Base-by-base conservation (phyloP, 2,113 vertebrate genomes). In the Hypomesus transpacificus region DNA sequence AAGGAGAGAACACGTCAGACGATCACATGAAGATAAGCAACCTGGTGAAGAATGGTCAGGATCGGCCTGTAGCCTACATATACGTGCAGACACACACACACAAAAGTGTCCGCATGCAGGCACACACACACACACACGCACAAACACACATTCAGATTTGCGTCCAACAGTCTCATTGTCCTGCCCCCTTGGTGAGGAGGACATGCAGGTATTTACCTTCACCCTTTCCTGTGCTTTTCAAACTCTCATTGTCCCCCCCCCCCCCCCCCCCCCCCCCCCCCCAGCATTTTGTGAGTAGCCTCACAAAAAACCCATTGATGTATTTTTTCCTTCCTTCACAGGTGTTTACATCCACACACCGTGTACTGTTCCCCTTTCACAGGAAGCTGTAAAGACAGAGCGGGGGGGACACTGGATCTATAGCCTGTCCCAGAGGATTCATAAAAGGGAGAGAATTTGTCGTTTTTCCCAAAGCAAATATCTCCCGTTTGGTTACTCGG, bases 161-260 rank as follows among this genome's bases (percentile, higher is more conserved):
- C 24, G 68, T 20, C 28, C 71, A 63, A 68, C 17, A 67, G 62
- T 60, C 50, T 77, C 72, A 83, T 84, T 74, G 81, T 85, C 69
- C 22, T 24, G 63, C 59, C 20, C 28, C 28, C 78, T 85, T 65
- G 66, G 76, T 78, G 60, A 65, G 54, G 31, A 21, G 46, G 11
- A 57, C 58, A 87, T 88, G 84, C 82, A 83, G 74, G 87, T 87
- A 86, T 87, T 86, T 87, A 79, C 64, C 58, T 71, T 68, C 24
- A 79, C 52, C 64, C 84, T 86, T 86, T 82, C 82, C 80, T 80
- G 78, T 77, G 64, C 68, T 72, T 74, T 73, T 72, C 71, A 78
- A 60, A 64, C 50, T 17, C 24, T 69, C 71, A 75, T 75, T 82
- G 79, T 57, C n/a, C 24, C 59, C 22, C 39, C 34, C 61, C 61